phyloP scores from a whole-genome alignment of 2,113 vertebrate genomes.

The Osmerus mordax region DNA sequence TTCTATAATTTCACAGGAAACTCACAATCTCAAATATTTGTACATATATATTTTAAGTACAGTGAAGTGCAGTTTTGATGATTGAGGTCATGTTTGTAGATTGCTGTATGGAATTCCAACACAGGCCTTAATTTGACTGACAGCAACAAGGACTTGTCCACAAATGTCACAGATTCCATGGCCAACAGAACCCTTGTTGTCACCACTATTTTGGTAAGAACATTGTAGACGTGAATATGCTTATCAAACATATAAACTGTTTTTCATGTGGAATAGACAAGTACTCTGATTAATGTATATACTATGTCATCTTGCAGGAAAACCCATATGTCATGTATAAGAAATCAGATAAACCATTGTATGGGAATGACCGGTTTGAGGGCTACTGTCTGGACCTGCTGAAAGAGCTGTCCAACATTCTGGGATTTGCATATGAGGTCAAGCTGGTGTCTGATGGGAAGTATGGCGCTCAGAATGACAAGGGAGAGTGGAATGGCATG shows the following conservation, averaged over 20 bases:
- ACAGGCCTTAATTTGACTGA: conserved; percentile 94
- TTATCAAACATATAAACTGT: conserved; percentile 71
- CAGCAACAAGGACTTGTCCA: conserved; percentile 79
- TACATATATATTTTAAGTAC: neutral
- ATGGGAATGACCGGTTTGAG: conserved; percentile 96
- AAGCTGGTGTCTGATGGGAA: conserved; percentile 95
- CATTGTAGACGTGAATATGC: conserved; percentile 58
- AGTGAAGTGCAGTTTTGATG: neutral
- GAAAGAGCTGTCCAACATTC: conserved; percentile 93
- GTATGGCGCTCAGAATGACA: conserved; percentile 97
- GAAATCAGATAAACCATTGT: conserved; percentile 95
- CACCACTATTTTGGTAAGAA: conserved; percentile 92
- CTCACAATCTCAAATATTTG: neutral
- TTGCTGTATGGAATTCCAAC: conserved; percentile 95
- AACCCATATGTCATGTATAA: conserved; percentile 98
- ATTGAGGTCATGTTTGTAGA: conserved; percentile 63
- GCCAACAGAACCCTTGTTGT: conserved; percentile 93
- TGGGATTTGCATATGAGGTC: conserved; percentile 96
- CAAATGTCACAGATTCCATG: conserved; percentile 88
- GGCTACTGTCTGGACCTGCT: conserved; percentile 96
- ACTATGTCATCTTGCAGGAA: conserved; percentile 72
- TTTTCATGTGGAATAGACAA: neutral
- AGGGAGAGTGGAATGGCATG: conserved; percentile 99
- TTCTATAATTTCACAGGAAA: neutral
- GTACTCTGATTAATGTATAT: conserved; percentile 1